phyloP scores from a whole-genome alignment of 1,140 invertebrate genomes.

The Brachionus rubens region DNA sequence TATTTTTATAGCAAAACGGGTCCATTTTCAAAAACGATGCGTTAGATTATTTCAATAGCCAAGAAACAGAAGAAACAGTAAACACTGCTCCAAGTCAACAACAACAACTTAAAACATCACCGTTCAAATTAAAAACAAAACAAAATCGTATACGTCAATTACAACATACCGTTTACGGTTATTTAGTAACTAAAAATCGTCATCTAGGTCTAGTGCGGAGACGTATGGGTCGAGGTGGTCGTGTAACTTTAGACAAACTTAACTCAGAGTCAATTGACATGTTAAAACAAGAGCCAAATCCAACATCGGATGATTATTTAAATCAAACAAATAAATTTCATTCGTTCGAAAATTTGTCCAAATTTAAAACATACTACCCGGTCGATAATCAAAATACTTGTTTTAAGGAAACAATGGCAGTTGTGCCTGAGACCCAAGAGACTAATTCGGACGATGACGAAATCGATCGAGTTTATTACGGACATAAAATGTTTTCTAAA shows the following conservation, averaged over 20 bases:
- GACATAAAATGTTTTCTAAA: neutral
- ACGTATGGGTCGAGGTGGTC: constrained; percentile 19
- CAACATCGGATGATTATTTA: no score
- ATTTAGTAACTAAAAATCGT: neutral
- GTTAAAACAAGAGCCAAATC: neutral
- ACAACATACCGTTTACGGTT: neutral
- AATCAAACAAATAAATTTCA: neutral
- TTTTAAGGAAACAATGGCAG: neutral
- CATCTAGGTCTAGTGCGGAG: constrained; percentile 25
- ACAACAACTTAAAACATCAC: neutral
- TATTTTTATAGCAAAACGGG: neutral
- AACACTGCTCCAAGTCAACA: neutral
- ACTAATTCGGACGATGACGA: no score
- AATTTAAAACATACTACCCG: neutral
- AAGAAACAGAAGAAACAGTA: neutral
- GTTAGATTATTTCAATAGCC: constrained; percentile 15
- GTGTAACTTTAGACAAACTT: neutral
- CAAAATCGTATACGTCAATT: neutral
- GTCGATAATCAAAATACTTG: neutral
- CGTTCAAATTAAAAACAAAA: neutral
- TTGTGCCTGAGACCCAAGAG: neutral
- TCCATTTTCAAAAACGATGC: constrained; percentile 43
- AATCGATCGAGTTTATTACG: neutral
- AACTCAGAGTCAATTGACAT: neutral
- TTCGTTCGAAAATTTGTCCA: neutral